Evolutionary conservation across 2,113 vertebrate species (phyloP).

Genomic region (Pteruthius melanotis): DNA sequence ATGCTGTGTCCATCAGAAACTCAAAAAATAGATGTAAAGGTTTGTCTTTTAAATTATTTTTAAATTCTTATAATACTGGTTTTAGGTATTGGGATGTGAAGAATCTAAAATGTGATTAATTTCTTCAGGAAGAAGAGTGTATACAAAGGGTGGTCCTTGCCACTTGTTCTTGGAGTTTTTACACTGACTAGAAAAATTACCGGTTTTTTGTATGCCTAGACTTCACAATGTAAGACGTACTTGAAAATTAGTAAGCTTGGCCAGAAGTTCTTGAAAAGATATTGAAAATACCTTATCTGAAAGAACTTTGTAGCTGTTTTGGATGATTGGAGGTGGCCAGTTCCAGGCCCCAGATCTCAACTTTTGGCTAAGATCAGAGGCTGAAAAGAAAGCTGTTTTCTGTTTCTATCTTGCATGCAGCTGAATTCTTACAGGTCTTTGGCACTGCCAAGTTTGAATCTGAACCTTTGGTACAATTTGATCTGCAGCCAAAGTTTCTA

Average conservation of each 20-base stretch:
- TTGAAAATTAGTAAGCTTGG: neutral
- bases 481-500: neutral
- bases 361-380: neutral
- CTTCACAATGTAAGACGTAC: neutral
- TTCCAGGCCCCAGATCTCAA: neutral
- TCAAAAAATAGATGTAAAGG: constrained; percentile 84
- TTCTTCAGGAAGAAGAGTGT: neutral
- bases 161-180: neutral
- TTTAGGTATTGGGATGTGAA: neutral
- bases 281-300: neutral
- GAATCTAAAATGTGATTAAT: neutral
- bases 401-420: neutral
- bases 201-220: neutral
- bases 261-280: neutral
- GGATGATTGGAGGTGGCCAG: neutral
- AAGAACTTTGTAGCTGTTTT: neutral
- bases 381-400: neutral
- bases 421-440: neutral
- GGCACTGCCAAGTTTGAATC: neutral
- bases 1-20: constrained; percentile 87
- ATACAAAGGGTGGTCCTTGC: neutral
- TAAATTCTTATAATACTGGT: neutral
- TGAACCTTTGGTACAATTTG: neutral
- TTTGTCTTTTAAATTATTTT: constrained; percentile 46
- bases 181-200: neutral